Conservation (phyloP, 2,797 vertebrate species). For the Spinus olivaceus region DNA sequence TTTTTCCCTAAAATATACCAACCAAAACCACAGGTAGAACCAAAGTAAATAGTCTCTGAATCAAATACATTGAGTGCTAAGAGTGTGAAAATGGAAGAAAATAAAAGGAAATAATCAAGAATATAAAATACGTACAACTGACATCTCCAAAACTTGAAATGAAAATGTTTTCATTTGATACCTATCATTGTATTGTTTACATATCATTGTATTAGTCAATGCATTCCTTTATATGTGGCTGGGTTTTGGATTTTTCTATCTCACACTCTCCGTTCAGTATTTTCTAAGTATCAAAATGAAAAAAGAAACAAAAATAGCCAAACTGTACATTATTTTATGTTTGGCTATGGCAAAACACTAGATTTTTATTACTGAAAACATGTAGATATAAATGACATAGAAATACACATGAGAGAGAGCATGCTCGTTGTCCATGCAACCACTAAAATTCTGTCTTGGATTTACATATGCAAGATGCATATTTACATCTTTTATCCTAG, state of each 20-base stretch:
- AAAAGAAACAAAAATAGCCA: not conserved
- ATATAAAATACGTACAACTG: not conserved
- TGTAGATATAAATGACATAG: not conserved
- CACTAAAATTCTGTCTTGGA: not conserved
- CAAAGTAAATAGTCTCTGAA: not conserved
- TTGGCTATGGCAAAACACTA: not conserved
- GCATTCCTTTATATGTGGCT: not conserved
- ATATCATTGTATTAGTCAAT: not conserved
- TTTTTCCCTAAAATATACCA: not conserved
- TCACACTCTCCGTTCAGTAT: not conserved
- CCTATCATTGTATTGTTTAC: not conserved
- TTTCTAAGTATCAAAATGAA: not conserved
- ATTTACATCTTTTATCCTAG: not conserved
- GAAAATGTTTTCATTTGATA: not conserved
- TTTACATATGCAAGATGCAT: not conserved
- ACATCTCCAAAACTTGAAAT: not conserved
- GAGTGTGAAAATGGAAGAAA: not conserved
- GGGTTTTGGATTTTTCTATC: rapidly evolving
- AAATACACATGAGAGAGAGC: not conserved
- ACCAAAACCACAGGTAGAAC: not conserved
- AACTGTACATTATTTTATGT: not conserved
- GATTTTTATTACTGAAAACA: not conserved
- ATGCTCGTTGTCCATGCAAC: not conserved
- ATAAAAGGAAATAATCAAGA: not conserved
- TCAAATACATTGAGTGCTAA: not conserved